phyloP scores from a whole-genome alignment of 2,113 vertebrate genomes.

The Montifringilla adamsi region DNA sequence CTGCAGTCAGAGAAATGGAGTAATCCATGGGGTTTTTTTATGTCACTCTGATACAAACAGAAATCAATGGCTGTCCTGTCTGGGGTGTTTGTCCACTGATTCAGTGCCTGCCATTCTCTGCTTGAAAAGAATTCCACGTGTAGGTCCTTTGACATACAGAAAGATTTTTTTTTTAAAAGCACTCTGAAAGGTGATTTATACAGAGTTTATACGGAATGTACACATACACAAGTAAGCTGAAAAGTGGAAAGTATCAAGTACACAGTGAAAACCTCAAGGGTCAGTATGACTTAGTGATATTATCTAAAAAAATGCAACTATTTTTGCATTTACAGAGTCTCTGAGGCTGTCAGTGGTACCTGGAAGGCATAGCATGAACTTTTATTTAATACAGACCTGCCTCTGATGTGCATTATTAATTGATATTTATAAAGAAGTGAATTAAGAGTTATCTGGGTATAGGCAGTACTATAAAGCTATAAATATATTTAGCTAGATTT shows the following conservation, averaged over 20 bases:
- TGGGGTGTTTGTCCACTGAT: neutral
- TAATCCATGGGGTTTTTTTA: neutral
- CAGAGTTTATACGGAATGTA: neutral
- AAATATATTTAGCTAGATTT: constrained; percentile 4
- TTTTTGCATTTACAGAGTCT: neutral
- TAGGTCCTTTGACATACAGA: neutral
- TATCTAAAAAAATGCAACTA: neutral
- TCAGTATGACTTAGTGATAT: neutral
- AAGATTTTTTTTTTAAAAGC: neutral
- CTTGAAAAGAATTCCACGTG: neutral
- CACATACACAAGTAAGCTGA: neutral
- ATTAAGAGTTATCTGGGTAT: neutral
- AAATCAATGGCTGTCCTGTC: neutral
- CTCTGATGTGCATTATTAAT: constrained; percentile 17
- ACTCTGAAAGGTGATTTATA: neutral
- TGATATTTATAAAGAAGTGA: neutral
- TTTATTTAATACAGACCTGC: neutral
- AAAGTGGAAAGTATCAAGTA: neutral
- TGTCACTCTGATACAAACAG: neutral
- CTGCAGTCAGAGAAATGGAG: neutral
- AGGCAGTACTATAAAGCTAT: neutral
- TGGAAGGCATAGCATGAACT: neutral
- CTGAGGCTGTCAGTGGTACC: neutral
- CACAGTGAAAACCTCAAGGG: neutral
- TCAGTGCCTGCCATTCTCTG: neutral